Base-by-base conservation (phyloP, 2,888 invertebrate genomes). In the Caenorhabditis sulstoni region DNA sequence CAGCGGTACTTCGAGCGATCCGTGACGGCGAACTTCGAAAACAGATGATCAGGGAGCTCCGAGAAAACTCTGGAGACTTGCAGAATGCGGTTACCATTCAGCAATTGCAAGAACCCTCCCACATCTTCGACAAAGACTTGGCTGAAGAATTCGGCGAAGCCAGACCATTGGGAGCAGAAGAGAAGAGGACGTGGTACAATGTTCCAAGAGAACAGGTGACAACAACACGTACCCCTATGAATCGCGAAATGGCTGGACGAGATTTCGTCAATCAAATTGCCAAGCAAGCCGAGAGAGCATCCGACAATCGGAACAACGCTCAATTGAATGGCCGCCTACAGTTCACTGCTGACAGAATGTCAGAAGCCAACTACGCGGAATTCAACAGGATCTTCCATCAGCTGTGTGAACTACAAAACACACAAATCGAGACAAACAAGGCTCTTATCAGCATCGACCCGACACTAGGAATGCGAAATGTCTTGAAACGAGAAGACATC, bases 401-500 rank as follows among this genome's bases (percentile, higher is more conserved):
- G 35, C 57, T 73, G 8, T 79, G 79, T 29, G 50, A 49, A 29
- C 47, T 65, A 14, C 75, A 79, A 47, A 76, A 76, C 39, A n/a
- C 29, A 0, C 75, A 76, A 12, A 44, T 70, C n/a, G 64, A 68
- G 12, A 50, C 59, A 2, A 64, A 62, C 12, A 64, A 59, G 45
- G 58, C 58, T 5, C 20, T 79, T 20, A 8, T 79, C 16, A 58
- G 44, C 0, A 68, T 79, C 14, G 75, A 79, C 44, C 79, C 79
- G 3, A 70, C 79, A 1, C n/a, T 70, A 9, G 79, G 75, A 11
- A 70, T 79, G 47, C 23, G 79, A 8, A 47, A 75, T 4, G 20
- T 76, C 16, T 52, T 79, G n/a, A 58, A 65, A 49, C 41, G 75
- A 64, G 65, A 75, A 23, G 79, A 79, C 23, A 22, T 79, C 5